Evolutionary conservation across 2,113 vertebrate genomes (phyloP), one percentile per base, ranked within the genome.

Genomic region (Takifugu bimaculatus): DNA sequence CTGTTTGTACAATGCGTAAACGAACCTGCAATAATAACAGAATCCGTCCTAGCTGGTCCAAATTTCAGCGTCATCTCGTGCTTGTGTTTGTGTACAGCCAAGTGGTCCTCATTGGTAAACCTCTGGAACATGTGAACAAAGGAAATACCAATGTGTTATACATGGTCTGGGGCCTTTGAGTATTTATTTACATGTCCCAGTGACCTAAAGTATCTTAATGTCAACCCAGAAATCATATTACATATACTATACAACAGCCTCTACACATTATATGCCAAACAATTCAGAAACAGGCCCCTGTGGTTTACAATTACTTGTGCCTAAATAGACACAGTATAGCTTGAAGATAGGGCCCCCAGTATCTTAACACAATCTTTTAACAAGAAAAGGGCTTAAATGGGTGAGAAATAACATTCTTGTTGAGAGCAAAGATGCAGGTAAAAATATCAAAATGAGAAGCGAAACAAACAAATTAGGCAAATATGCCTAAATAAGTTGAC

Each of bases 41-140:
- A 96, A 84, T 99, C 96, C 0, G 95, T 98, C 78, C 96, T 92
- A 57, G 95, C 88, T 27, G 96, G 96, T 84, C 96, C 96, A 74
- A 99, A 98, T 82, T 98, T 98, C 79, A 99, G 83, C 26, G 95
- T 99, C 96, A 99, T 97, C 88, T 99, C 96, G 61, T 99, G 96
- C 85, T 99, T 99, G 91, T 98, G 96, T 89, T 94, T 98, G 87
- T 99, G 96, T 63, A 99, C 96, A 14, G 96, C 93, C 91, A 99
- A 92, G 89, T 99, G 96, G 90, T 99, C 96, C 91, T 97, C 96
- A 62, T 99, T 99, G 73, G 96, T 99, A 86, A 99, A 99, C 88
- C 96, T 93, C 96, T 98, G 92, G 52, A 85, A 51, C 29, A 52
- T 68, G 32, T 43, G 14, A 69, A 65, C 44, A 44, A 75, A 73